Percentiles rank a stretch among this genome's conserved stretches.
Evolutionary conservation across 2,888 invertebrate genomes (phyloP).

Genomic region (Tetanocera ferruginea): DNA sequence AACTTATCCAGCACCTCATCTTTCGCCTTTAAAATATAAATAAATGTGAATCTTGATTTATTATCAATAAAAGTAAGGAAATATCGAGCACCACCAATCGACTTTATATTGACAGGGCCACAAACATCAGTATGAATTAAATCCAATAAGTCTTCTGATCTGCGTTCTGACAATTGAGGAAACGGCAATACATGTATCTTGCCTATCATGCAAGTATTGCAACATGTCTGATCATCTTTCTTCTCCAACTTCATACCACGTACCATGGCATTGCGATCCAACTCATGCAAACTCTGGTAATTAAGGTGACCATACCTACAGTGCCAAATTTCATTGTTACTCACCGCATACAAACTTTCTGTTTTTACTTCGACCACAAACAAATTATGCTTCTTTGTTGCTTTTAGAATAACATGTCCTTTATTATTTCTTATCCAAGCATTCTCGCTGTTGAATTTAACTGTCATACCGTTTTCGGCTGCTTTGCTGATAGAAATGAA

Average conservation of each 20-base stretch:
- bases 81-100: constrained; percentile 44
- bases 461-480: constrained; percentile 34
- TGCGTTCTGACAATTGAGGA: constrained; percentile 35
- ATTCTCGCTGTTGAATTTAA: constrained; percentile 31
- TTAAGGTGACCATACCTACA: constrained; percentile 39
- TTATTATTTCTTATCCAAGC: constrained; percentile 30
- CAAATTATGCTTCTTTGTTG: constrained; percentile 31
- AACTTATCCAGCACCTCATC: constrained; percentile 42
- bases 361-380: constrained; percentile 10
- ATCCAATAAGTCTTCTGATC: constrained; percentile 34
- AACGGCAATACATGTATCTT: constrained; percentile 40
- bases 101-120: constrained; percentile 42
- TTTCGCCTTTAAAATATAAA: constrained; percentile 47
- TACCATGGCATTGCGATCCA: constrained; percentile 35
- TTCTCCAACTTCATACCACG: constrained; percentile 16
- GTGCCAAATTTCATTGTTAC: constrained; percentile 35
- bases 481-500: constrained; percentile 48
- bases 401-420: constrained; percentile 18
- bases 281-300: constrained; percentile 10
- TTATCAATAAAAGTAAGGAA: constrained; percentile 47
- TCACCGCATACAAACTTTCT: constrained; percentile 33
- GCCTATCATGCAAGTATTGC: constrained; percentile 41
- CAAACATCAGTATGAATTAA: constrained; percentile 44
- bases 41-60: constrained; percentile 36
- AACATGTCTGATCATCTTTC: constrained; percentile 14